These are phyloP conservation scores for Origma solitaria DNA, from an alignment of 2,113 vertebrate species.

Conservation along the genomic window DNA sequence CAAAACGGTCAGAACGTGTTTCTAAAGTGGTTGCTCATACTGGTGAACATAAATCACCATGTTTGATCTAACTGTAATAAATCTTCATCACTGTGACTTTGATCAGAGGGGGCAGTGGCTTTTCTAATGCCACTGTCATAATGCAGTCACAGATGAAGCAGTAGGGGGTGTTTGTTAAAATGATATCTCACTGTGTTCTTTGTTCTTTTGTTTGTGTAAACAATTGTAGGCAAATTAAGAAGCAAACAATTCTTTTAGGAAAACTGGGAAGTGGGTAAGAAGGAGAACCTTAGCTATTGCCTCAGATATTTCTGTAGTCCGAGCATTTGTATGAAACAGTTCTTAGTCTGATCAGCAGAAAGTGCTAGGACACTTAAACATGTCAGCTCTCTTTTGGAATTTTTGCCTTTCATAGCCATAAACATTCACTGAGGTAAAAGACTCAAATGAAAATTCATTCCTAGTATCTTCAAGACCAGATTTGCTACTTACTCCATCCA, in stretches of 20 bases:
- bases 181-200: not conserved
- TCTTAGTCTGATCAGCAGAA: not conserved
- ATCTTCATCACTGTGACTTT: accelerated
- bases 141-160: not conserved
- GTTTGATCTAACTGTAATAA: not conserved
- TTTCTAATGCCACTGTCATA: too few relatives aligned
- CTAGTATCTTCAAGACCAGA: not conserved
- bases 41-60: not conserved
- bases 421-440: not conserved
- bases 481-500: not conserved
- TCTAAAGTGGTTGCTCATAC: not conserved
- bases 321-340: accelerated
- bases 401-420: not conserved
- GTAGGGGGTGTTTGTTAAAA: not conserved
- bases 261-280: not conserved
- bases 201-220: not conserved
- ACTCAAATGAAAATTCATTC: not conserved
- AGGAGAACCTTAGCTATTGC: not conserved
- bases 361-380: not conserved
- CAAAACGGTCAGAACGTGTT: not conserved
- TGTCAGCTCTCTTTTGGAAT: not conserved
- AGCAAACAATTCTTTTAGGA: not conserved
- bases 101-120: not conserved
- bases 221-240: not conserved
- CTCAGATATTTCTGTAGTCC: not conserved